Base-by-base conservation (phyloP, 2,113 vertebrate genomes). In the Antigone vipio region DNA sequence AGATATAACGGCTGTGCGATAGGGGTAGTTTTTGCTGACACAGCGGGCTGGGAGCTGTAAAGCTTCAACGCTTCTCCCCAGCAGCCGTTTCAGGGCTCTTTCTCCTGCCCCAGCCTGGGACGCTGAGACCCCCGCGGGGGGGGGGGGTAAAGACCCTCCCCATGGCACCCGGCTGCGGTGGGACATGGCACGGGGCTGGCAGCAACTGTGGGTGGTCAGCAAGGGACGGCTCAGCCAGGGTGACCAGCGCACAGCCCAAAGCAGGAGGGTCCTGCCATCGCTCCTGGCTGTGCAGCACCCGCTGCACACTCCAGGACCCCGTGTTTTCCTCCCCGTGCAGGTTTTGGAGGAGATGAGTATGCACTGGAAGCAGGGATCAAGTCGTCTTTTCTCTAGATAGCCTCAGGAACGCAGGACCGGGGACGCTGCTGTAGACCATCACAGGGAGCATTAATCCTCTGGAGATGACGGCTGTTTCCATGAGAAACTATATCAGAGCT, bases 251-350 rank as follows among this genome's bases (percentile, higher is more conserved):
- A 11, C 47, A 82, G 30, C 42, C 56, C 69, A 27, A 44, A 75
- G 52, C 52, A 67, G 47, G 40, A 50, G 27, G 42, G 32, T 55
- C 23, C 52, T 66, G 34, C 38, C n/a, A 3, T 42, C 4, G 3
- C 42, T 79, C 22, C 32, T 18, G 42, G 9, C 32, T 23, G 23
- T 0, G 1, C 49, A 63, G 66, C 23, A 40, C 40, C 35, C 32
- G 74, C 53, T 49, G 8, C 69, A 9, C 1, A 3, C 11, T 9
- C 30, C 45, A 60, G 30, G 32, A 21, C 40, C 49, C 42, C 3
- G 0, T 3, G 6, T 29, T 29, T 63, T 35, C 38, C 34, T 4
- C 24, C 45, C 7, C 2, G 0, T 14, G 8, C 53, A 66, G 35
- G 29, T 73, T 82, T 86, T 47, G 12, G 53, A 42, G 40, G 32